phyloP scores from a whole-genome alignment of 2,797 vertebrate species.

The Remorina albescens region DNA sequence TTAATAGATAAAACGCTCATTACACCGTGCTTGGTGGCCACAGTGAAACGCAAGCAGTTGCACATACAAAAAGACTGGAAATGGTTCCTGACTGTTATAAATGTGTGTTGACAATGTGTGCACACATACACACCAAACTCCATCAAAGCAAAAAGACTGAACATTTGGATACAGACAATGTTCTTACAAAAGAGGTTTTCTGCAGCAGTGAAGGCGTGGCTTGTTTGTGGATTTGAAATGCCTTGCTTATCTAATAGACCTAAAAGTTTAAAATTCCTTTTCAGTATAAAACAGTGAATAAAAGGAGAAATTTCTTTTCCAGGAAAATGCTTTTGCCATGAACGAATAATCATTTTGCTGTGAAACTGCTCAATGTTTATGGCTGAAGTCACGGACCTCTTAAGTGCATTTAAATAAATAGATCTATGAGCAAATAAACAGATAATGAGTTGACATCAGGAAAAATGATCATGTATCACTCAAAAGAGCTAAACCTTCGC shows the following conservation, averaged over 20 bases:
- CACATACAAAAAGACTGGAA: neutral
- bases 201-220: constrained; percentile 10
- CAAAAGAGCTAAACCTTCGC: too few species aligned
- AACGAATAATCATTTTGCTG: neutral
- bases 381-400: neutral
- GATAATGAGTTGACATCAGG: neutral
- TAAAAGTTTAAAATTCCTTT: constrained; percentile 45
- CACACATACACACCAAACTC: too few species aligned
- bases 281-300: constrained; percentile 31
- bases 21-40: constrained; percentile 3
- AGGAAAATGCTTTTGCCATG: constrained; percentile 5
- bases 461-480: neutral
- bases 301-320: constrained; percentile 14
- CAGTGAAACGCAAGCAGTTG: constrained; percentile 6
- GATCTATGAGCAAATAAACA: too few species aligned
- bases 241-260: constrained; percentile 62
- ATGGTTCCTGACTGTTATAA: too few species aligned
- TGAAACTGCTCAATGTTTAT: neutral
- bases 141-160: neutral
- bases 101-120: too few species aligned
- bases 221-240: constrained; percentile 67
- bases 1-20: constrained; percentile 56
- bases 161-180: neutral
- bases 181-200: neutral
- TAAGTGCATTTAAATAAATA: too few species aligned